Evolutionary conservation across 1,140 invertebrate species (phyloP).

Genomic region (Drosophila bocqueti): DNA sequence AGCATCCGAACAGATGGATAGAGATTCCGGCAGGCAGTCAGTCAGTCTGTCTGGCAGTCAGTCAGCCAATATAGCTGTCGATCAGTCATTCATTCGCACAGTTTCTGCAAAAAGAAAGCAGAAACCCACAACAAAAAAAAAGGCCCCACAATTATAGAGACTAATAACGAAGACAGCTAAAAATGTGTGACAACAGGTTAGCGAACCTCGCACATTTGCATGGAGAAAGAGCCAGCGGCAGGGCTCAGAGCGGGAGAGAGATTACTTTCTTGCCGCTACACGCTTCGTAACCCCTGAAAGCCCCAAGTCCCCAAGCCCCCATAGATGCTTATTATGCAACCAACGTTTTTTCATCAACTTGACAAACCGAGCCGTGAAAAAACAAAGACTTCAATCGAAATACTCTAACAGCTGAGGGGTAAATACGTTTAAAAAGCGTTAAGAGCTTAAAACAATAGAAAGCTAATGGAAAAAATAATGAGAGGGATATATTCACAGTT

Average conservation of each 20-base stretch:
- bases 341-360: conserved; percentile 80
- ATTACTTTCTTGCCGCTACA: conserved; percentile 58
- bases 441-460: conserved; percentile 8
- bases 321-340: conserved; percentile 81
- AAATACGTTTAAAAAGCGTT: conserved; percentile 1
- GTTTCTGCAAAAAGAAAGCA: conserved; percentile 73
- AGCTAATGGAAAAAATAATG: background rate
- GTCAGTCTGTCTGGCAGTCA: conserved; percentile 9
- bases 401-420: conserved; percentile 25
- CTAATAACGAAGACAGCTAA: conserved; percentile 69
- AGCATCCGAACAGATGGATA: conserved; percentile 39
- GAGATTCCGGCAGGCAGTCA: conserved; percentile 56
- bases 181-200: conserved; percentile 81
- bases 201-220: conserved; percentile 77
- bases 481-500: background rate
- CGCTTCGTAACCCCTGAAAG: conserved; percentile 27
- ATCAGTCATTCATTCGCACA: conserved; percentile 38
- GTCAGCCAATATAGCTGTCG: conserved; percentile 39
- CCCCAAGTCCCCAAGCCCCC: conserved; percentile 29
- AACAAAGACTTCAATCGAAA: conserved; percentile 57
- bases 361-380: conserved; percentile 72
- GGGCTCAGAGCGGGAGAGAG: conserved; percentile 14
- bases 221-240: conserved; percentile 23
- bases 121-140: conserved; percentile 22
- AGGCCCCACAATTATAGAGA: conserved; percentile 66